These are phyloP conservation scores for Pheosia gnoma DNA, from an alignment of 2,888 invertebrate species.

Conservation along the genomic window DNA sequence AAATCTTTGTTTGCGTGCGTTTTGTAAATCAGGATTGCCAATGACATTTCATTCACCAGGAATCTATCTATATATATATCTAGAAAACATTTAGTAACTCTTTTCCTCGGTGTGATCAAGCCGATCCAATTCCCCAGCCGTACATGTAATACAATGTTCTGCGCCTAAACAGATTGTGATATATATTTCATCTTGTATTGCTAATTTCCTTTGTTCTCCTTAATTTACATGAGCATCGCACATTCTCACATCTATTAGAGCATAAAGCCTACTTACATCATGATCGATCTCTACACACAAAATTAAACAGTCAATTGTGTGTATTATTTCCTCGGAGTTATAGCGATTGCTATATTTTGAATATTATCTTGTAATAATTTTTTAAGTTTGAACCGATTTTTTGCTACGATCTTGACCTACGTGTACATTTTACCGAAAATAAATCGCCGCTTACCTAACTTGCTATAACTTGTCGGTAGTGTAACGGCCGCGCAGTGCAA, in stretches of 20 bases:
- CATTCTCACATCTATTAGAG: conserved; percentile 40
- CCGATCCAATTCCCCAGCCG: neutral
- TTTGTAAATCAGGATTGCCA: neutral
- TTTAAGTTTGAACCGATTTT: conserved; percentile 20
- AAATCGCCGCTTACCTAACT: conserved; percentile 51
- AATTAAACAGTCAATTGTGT: neutral
- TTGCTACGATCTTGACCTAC: conserved; percentile 62
- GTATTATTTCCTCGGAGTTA: conserved; percentile 6
- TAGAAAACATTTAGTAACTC: neutral
- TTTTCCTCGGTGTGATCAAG: neutral
- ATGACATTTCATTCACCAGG: neutral
- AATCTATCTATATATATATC: no score
- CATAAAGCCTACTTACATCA: conserved; percentile 50
- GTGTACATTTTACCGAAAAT: conserved; percentile 46
- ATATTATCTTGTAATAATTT: neutral
- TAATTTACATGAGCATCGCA: conserved; percentile 32
- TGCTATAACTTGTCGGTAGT: conserved; percentile 42
- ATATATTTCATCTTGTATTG: conserved; percentile 6
- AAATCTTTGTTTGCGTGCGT: conserved; percentile 1
- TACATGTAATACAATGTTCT: neutral
- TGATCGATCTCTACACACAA: conserved; percentile 26
- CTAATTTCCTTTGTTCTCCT: conserved; percentile 29
- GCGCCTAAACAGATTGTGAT: neutral
- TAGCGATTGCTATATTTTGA: neutral
- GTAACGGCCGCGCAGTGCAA: conserved; percentile 43